Base-by-base conservation (phyloP, 2,797 vertebrate genomes). In the Bucorvus abyssinicus region DNA sequence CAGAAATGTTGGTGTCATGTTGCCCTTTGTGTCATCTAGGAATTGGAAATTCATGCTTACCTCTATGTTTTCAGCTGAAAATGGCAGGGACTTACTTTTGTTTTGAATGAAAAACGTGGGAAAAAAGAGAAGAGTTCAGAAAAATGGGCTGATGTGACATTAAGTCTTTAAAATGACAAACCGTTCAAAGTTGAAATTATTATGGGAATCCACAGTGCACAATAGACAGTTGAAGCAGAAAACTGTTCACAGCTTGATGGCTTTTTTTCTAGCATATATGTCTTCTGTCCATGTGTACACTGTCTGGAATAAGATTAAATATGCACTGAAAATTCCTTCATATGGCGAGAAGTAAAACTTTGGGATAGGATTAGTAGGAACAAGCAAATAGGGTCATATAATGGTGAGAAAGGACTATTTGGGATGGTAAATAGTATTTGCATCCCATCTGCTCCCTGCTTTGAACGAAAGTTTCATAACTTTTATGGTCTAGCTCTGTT, bases 51-150 rank as follows among this genome's bases (percentile, higher is more conserved):
- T 81, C 19, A 6, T 69, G 13, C 13, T 34, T 2, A 2, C 38
- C 38, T 29, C 22, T 90, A n/a, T n/a, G 9, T 50, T 91, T 86
- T 81, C 57, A 68, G 49, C n/a, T 79, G 60, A 78, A 91, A 92
- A 57, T 70, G 23, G 5, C 24, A 75, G 24, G 7, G 40, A 53
- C 38, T 40, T 40, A 40, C 12, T 34, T 71, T 91, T 91, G 5
- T 63, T 91, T 89, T 14, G 50, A 50, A 86, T 36, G 6, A 50
- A 65, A 88, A 71, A 30, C 55, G 36, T 1, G 12, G 24, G 38
- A 40, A 12, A 40, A 40, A 40, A 7, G n/a, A n/a, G n/a, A 38
- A 49, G 24, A 61, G 17, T 75, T 85, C 17, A 74, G 34, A 38
- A 74, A 92, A 92, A 44, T 26, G 7, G 17, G 10, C 22, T 71